Conservation (phyloP, 2,797 vertebrate genomes). For the Eurystomus glaucurus region DNA sequence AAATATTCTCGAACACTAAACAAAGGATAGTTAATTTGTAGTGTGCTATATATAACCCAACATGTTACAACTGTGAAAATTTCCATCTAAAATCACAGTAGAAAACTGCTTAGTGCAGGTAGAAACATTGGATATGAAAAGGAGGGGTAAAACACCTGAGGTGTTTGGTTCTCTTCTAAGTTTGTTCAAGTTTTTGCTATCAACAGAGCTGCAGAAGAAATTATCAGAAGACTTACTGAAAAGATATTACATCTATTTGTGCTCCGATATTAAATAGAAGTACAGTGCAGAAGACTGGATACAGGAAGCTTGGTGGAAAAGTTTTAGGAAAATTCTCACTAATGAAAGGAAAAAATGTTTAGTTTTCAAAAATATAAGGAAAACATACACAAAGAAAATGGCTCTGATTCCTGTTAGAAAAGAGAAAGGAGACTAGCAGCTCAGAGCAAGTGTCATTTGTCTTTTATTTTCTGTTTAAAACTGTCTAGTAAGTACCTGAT, state of each 20-base stretch:
- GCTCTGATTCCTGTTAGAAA: neutral
- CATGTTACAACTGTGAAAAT: neutral
- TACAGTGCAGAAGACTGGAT: neutral
- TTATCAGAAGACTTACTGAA: neutral
- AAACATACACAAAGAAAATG: neutral
- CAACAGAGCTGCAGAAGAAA: conserved; percentile 1
- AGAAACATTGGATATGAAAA: neutral
- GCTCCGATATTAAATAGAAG: neutral
- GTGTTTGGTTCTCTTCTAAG: neutral
- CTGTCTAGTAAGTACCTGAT: neutral
- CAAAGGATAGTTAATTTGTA: neutral
- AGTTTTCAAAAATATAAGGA: neutral
- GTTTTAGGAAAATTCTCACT: neutral
- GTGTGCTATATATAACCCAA: neutral
- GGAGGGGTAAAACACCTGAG: neutral
- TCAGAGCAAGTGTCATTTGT: neutral
- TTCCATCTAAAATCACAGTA: neutral
- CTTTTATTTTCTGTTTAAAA: neutral
- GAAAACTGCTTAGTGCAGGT: neutral
- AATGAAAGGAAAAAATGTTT: neutral
- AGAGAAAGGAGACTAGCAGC: neutral
- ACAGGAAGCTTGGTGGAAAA: neutral
- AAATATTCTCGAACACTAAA: neutral
- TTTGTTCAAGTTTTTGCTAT: conserved; percentile 5
- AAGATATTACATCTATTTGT: neutral